Conservation (phyloP, 2,888 invertebrate genomes). For the Quadroppia sp. region DNA sequence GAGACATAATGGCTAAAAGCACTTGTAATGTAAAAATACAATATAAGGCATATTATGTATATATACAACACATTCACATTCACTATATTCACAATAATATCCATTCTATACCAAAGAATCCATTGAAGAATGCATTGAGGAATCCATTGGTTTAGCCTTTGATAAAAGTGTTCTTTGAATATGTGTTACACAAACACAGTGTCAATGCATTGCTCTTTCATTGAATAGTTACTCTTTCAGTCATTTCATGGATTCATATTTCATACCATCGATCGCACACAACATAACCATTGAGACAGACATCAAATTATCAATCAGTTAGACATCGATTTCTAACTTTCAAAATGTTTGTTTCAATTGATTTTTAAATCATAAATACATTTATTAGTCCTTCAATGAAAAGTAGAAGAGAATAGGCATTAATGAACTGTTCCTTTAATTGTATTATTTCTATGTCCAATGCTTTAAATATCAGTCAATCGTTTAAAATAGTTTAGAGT, state of each 20-base stretch:
- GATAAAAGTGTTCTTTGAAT: constrained; percentile 12
- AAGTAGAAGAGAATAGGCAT: not conserved
- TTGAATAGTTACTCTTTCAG: not conserved
- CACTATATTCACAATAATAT: constrained; percentile 4
- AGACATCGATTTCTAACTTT: no score
- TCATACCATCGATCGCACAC: not conserved
- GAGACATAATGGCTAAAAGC: constrained; percentile 23
- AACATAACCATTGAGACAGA: not conserved
- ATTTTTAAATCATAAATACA: no score
- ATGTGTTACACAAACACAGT: constrained; percentile 12
- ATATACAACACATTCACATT: not conserved
- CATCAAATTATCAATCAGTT: not conserved
- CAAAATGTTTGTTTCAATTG: no score
- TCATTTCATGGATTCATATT: not conserved
- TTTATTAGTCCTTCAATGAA: not conserved
- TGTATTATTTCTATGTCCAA: constrained; percentile 1
- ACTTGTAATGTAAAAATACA: constrained; percentile 29
- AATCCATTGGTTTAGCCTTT: constrained; percentile 5
- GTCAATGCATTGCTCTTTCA: not conserved
- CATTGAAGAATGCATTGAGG: not conserved
- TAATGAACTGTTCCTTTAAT: constrained; percentile 6
- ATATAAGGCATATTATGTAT: constrained; percentile 25
- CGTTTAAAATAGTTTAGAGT: not conserved
- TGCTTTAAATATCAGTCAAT: constrained; percentile 8
- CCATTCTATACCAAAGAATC: constrained; percentile 1